phyloP scores from a whole-genome alignment of 1,140 invertebrate species.

The Drosophila sturtevanti region DNA sequence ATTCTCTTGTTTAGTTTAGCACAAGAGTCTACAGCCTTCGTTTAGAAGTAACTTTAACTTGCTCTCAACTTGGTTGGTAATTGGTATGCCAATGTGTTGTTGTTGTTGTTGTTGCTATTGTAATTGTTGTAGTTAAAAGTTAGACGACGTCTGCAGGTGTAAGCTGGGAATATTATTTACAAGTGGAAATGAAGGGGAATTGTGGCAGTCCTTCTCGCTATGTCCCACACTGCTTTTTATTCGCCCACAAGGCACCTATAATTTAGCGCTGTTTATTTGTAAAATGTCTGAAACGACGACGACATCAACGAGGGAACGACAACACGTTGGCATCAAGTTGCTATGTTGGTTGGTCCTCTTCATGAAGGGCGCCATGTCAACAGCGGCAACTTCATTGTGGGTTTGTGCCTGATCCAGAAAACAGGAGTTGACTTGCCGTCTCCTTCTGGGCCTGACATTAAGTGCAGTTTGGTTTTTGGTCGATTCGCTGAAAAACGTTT shows the following conservation, averaged over 20 bases:
- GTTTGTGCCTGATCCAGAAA: neutral
- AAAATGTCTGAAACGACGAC: conserved; percentile 51
- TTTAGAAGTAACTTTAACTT: conserved; percentile 12
- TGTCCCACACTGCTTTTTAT: conserved; percentile 1
- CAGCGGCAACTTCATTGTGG: conserved; percentile 61
- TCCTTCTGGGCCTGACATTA: conserved; percentile 43
- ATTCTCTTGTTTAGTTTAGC: neutral
- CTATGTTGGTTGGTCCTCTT: conserved; percentile 37
- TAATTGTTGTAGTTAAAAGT: conserved; percentile 62
- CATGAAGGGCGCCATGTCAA: conserved; percentile 54
- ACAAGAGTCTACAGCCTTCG: conserved; percentile 9
- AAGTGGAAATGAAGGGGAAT: conserved; percentile 26
- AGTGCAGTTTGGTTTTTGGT: conserved; percentile 58
- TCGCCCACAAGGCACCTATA: conserved; percentile 61
- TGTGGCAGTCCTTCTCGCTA: neutral
- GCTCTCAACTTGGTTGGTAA: conserved; percentile 33
- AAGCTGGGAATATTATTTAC: conserved; percentile 58
- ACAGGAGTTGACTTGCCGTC: neutral
- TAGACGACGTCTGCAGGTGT: conserved; percentile 56
- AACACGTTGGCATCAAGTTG: conserved; percentile 43
- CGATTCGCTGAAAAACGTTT: conserved; percentile 67
- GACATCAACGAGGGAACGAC: neutral
- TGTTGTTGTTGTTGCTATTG: conserved; percentile 21
- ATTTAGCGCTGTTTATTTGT: conserved; percentile 71
- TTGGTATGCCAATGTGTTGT: conserved; percentile 43